Conservation (phyloP, 37 sponge, comb jelly and placozoan species). For the Theonella swinhoei region DNA sequence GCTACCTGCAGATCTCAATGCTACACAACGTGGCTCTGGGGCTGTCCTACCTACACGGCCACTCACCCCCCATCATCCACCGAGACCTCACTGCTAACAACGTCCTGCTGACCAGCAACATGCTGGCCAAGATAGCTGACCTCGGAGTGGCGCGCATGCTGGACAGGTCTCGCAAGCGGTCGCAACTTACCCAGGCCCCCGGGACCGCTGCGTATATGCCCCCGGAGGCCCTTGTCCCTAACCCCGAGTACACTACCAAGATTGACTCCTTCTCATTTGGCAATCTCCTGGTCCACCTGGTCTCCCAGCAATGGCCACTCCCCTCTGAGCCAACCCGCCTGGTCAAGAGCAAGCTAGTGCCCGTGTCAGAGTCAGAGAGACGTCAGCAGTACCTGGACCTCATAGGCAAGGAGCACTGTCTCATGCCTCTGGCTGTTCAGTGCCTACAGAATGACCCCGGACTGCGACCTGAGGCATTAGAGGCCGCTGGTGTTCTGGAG, state of each 20-base stretch:
- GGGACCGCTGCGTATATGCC: slow-evolving; percentile 55
- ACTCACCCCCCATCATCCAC: slow-evolving; percentile 57
- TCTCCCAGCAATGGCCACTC: slow-evolving; percentile 45
- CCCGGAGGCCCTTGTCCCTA: slow-evolving; percentile 30
- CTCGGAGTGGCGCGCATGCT: slow-evolving; percentile 48
- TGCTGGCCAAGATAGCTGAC: slow-evolving; percentile 66
- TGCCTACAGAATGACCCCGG: slow-evolving; percentile 55
- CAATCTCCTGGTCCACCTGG: slow-evolving; percentile 38
- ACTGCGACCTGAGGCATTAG: slow-evolving; percentile 19
- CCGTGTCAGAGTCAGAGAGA: slow-evolving; percentile 41
- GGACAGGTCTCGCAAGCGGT: slow-evolving; percentile 6
- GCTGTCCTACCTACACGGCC: slow-evolving; percentile 54
- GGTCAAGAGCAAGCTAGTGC: slow-evolving; percentile 12
- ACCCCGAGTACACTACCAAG: slow-evolving; percentile 33
- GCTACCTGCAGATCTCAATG: slow-evolving; percentile 49
- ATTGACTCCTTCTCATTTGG: slow-evolving; percentile 57
- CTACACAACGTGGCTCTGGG: slow-evolving; percentile 48
- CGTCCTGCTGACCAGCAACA: slow-evolving; percentile 55
- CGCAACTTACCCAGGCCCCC: slow-evolving; percentile 39
- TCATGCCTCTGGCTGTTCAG: slow-evolving; percentile 17
- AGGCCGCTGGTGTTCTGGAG: slow-evolving; percentile 10
- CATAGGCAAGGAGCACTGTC: slow-evolving; percentile 43
- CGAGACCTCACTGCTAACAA: slow-evolving; percentile 68
- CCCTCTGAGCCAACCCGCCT: slow-evolving; percentile 31
- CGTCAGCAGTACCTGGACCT: slow-evolving; percentile 25